A percentile compares a stretch with the other conserved stretches of the same genome.
These are phyloP conservation scores for Scalopus aquaticus DNA, from an alignment of 2,113 vertebrate genomes.

Conservation along the genomic window DNA sequence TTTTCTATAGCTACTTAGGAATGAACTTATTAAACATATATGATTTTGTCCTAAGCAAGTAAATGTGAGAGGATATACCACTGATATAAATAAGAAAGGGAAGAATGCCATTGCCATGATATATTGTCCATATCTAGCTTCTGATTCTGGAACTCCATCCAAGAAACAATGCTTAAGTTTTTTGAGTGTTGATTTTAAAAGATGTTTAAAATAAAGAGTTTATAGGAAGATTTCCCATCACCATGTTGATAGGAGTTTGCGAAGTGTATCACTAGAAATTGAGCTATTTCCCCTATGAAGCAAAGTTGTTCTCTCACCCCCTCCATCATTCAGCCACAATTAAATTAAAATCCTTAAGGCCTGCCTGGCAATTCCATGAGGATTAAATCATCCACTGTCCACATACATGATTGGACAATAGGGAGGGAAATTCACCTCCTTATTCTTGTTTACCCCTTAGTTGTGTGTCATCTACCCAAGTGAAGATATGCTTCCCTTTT, in stretches of 20 bases:
- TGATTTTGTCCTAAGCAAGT: background rate
- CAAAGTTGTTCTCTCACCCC: background rate
- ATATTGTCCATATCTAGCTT: background rate
- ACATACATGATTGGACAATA: background rate
- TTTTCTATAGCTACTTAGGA: background rate
- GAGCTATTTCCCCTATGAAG: background rate
- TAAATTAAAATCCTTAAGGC: background rate
- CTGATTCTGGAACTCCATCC: background rate
- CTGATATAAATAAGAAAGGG: background rate
- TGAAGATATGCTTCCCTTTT: background rate
- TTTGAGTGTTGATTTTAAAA: slow-evolving; percentile 17
- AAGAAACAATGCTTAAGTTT: background rate
- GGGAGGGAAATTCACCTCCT: background rate
- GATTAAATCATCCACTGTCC: background rate
- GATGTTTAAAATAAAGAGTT: background rate
- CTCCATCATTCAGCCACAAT: background rate
- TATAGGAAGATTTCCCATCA: background rate
- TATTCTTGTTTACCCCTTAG: background rate
- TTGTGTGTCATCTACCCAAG: background rate
- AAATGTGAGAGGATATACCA: background rate
- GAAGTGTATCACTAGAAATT: background rate
- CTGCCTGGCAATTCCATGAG: background rate
- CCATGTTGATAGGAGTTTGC: background rate
- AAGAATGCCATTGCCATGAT: background rate
- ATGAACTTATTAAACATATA: background rate